These are phyloP conservation scores for Hipparchia sbordonii DNA, from an alignment of 2,888 invertebrate genomes.

Conservation along the genomic window DNA sequence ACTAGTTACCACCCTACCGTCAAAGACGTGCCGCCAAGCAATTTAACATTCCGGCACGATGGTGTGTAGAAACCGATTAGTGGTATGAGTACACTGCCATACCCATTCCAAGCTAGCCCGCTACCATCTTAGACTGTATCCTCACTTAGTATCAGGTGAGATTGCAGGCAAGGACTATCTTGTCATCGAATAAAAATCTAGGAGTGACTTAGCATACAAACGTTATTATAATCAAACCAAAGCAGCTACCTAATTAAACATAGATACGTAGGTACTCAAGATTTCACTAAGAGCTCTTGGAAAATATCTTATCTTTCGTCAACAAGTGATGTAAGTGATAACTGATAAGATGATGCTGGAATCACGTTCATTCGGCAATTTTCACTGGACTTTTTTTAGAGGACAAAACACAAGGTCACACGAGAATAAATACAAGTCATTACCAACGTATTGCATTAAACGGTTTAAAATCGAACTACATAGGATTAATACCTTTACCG, in stretches of 20 bases:
- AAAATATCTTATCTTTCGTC: neutral
- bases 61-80: neutral
- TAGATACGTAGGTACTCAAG: too few relatives aligned
- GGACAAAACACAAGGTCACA: conserved; percentile 21
- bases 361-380: conserved; percentile 3
- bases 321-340: neutral
- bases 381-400: conserved; percentile 7
- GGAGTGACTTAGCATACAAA: neutral
- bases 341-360: neutral
- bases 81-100: too few relatives aligned
- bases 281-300: neutral
- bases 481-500: conserved; percentile 10
- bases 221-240: neutral
- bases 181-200: too few relatives aligned
- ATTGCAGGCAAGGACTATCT: too few relatives aligned
- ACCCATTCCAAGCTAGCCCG: too few relatives aligned
- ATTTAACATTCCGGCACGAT: neutral
- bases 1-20: neutral
- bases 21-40: neutral
- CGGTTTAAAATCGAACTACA: neutral
- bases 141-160: too few relatives aligned
- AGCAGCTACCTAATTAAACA: too few relatives aligned
- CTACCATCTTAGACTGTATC: too few relatives aligned
- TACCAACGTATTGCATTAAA: conserved; percentile 16
- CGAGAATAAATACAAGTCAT: conserved; percentile 15